Percentiles rank a stretch among this genome's conserved stretches.
These are phyloP conservation scores for Pantherophis vulpinus DNA, from an alignment of 2,797 vertebrate genomes.

Conservation along the genomic window DNA sequence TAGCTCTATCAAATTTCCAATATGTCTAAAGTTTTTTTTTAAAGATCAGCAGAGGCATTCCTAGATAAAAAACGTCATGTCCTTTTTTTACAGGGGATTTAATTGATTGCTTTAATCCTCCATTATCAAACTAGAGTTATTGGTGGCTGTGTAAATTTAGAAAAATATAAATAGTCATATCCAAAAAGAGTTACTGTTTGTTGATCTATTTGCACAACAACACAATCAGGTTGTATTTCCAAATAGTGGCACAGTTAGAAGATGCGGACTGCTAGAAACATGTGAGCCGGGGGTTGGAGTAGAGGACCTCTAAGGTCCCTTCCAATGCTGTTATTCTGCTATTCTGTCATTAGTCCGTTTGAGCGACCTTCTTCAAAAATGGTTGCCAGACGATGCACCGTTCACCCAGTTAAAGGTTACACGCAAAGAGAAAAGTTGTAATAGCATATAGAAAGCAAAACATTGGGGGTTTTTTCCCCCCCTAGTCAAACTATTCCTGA, in stretches of 20 bases:
- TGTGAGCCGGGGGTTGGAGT: background rate
- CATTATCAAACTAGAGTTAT: no score
- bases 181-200: background rate
- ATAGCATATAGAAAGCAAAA: background rate
- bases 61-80: background rate
- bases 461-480: accelerated
- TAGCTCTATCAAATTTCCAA: no score
- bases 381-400: background rate
- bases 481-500: background rate
- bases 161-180: background rate
- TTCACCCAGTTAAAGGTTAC: background rate
- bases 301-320: no score
- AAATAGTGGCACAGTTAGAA: background rate
- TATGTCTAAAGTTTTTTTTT: background rate
- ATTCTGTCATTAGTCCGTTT: background rate
- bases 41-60: background rate
- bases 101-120: background rate
- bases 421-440: background rate
- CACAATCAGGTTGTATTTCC: background rate
- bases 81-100: background rate
- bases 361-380: background rate
- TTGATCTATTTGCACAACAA: background rate
- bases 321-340: background rate
- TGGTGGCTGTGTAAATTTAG: background rate
- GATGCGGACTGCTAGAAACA: background rate